These are phyloP conservation scores for Mola mola DNA, from an alignment of 2,113 vertebrate genomes.

Conservation along the genomic window DNA sequence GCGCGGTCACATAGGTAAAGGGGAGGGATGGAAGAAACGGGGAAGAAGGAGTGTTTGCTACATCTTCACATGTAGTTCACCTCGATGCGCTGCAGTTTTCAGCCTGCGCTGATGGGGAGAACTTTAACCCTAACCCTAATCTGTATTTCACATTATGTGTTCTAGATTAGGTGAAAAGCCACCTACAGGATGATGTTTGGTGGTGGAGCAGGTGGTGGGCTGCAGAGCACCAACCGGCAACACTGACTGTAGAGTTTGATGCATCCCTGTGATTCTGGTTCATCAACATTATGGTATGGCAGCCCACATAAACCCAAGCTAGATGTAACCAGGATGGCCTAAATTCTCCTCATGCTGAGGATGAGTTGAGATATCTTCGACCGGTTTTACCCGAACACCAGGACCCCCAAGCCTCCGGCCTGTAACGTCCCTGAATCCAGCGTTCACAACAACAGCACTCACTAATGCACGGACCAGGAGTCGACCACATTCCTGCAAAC, in stretches of 20 bases:
- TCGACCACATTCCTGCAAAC: slow-evolving; percentile 70
- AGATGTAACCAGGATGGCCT: no score
- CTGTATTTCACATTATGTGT: no score
- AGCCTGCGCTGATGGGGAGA: no score
- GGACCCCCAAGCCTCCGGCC: slow-evolving; percentile 4
- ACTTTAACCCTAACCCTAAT: no score
- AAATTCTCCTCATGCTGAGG: no score
- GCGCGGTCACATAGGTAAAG: slow-evolving; percentile 45
- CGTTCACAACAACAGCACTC: slow-evolving; percentile 35
- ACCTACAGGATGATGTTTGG: slow-evolving; percentile 16
- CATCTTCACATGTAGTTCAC: no score
- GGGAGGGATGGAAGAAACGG: slow-evolving; percentile 8
- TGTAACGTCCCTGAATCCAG: slow-evolving; percentile 28
- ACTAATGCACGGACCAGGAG: slow-evolving; percentile 54
- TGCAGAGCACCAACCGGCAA: slow-evolving; percentile 7
- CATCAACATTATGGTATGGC: background rate
- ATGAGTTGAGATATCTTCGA: slow-evolving; percentile 8
- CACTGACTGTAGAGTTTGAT: slow-evolving; percentile 24
- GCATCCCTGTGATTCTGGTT: slow-evolving; percentile 6
- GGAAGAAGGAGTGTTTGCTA: slow-evolving; percentile 21
- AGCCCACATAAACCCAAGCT: no score
- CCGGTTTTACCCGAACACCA: slow-evolving; percentile 11
- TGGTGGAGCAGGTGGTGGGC: slow-evolving; percentile 27
- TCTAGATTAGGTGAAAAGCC: no score
- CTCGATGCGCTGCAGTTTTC: no score